Base-by-base conservation (phyloP, 2,888 invertebrate genomes). In the Pyralis farinalis region DNA sequence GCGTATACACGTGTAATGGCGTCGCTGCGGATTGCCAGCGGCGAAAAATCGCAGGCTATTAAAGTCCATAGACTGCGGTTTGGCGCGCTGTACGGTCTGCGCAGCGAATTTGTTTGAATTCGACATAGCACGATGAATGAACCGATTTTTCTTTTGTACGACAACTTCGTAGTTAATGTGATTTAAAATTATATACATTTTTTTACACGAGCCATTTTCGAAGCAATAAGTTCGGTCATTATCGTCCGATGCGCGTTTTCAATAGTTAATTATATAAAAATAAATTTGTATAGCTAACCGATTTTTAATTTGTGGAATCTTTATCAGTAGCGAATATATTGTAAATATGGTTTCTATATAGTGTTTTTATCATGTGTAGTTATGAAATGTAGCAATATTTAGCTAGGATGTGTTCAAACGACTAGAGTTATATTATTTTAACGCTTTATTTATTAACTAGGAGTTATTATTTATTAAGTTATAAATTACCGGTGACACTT, bases 331-430 rank as follows among this genome's bases (percentile, higher is more conserved):
- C 61, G 48, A 64, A 65, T 68, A 64, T 63, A 69, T 58, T 77
- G 74, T 75, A 77, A 64, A 77, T 75, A 69, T 62, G 59, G 69
- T 73, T 75, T 70, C 64, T 59, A 58, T 49, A 67, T 78, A 78
- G 72, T 71, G 73, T 82, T 81, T 82, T 67, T 85, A 84, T 78
- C 67, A 63, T 70, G 61, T 56, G 64, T 79, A 78, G 72, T 55
- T 69, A 66, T 68, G 66, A 62, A 60, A 53, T 55, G 71, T 86
- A 85, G 83, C 79, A 77, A 83, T 84, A 81, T 74, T 68, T 87
- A 86, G 83, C 77, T 88, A 86, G 85, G 83, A 84, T 82, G 85
- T 84, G 86, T 88, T 86, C 86, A 83, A 77, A 80, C 71, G 70
- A 63, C 63, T 71, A 76, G 71, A 73, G 63, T 77, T 66, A 58